Evolutionary conservation across 2,797 vertebrate species (phyloP).

Genomic region (Pteropus rufus): DNA sequence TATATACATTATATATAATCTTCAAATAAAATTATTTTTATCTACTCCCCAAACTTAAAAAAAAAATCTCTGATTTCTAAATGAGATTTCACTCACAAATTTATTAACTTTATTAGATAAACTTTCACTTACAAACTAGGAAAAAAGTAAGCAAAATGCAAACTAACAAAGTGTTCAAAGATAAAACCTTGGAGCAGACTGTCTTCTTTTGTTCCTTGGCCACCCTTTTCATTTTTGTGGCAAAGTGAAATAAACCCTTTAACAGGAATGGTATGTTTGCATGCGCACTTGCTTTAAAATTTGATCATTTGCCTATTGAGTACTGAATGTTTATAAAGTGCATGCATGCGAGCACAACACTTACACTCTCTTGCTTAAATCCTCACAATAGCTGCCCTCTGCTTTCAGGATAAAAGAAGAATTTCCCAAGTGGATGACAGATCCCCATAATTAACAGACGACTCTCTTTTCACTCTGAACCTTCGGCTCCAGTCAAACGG

Average conservation of each 20-base stretch:
- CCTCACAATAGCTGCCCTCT: not conserved
- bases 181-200: not conserved
- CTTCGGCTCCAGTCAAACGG: not conserved
- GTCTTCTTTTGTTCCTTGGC: not conserved
- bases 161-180: not conserved
- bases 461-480: not conserved
- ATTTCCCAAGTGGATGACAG: not conserved
- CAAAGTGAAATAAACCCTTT: not conserved
- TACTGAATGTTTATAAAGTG: not conserved
- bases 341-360: not conserved
- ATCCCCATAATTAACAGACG: not conserved
- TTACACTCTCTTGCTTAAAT: not conserved
- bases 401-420: not conserved
- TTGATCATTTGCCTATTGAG: not conserved
- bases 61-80: not conserved
- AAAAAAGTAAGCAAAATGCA: slow-evolving; percentile 5
- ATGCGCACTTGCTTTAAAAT: not conserved
- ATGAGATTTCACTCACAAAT: not conserved
- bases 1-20: not conserved
- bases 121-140: not conserved
- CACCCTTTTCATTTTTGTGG: not conserved
- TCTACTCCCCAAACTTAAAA: not conserved
- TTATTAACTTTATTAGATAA: not conserved
- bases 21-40: slow-evolving; percentile 28
- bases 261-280: not conserved